Evolutionary conservation across 2,113 vertebrate species (phyloP).

Genomic region (Cephalopterus ornatus): DNA sequence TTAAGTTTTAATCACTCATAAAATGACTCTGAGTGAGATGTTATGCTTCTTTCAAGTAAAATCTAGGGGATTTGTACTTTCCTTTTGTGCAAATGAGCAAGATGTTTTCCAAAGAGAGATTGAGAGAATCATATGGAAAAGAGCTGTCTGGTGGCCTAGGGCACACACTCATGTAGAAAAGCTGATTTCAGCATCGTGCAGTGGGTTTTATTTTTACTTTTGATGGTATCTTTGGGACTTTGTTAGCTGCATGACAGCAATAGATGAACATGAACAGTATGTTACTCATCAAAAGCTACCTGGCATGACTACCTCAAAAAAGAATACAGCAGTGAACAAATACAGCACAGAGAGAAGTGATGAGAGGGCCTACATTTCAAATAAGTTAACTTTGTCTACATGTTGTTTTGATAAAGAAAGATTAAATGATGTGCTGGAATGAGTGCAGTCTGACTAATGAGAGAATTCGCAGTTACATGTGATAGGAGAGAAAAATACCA

Average conservation of each 20-base stretch:
- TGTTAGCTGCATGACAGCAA: neutral
- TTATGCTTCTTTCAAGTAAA: neutral
- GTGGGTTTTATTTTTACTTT: neutral
- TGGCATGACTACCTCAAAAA: neutral
- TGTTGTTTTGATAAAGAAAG: conserved; percentile 19
- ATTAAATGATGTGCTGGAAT: conserved; percentile 43
- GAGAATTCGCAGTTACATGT: neutral
- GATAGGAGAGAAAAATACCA: neutral
- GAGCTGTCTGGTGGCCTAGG: neutral
- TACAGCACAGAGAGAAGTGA: neutral
- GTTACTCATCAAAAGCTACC: conserved; percentile 43
- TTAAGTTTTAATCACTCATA: neutral
- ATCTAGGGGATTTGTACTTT: neutral
- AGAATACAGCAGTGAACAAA: neutral
- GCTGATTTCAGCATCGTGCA: neutral
- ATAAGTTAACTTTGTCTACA: conserved; percentile 20
- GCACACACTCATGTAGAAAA: neutral
- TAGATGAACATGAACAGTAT: neutral
- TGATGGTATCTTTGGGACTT: neutral
- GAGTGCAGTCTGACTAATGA: conserved; percentile 24
- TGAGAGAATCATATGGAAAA: neutral
- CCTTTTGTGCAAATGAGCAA: neutral
- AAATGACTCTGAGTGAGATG: neutral
- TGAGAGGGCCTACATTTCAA: conserved; percentile 3
- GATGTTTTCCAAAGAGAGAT: neutral